phyloP scores from a whole-genome alignment of 2,113 vertebrate genomes.

The Cygnus buccinator region DNA sequence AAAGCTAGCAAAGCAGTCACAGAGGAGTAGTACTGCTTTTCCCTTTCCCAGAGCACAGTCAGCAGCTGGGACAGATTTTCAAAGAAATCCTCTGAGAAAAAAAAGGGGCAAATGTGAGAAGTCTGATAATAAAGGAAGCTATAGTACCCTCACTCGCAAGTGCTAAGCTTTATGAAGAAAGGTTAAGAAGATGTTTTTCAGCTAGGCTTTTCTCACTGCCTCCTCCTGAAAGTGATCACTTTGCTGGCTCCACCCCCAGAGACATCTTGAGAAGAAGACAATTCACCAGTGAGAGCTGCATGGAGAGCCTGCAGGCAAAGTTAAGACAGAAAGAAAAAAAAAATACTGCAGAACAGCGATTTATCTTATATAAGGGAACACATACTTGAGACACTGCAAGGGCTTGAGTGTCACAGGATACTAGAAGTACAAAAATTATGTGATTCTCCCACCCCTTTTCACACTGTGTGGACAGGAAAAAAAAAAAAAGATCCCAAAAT shows the following conservation, averaged over 20 bases:
- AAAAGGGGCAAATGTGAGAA: neutral
- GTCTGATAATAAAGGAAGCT: neutral
- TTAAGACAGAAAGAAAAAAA: neutral
- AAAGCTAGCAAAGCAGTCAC: neutral
- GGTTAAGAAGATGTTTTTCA: conserved; percentile 26
- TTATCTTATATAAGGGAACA: neutral
- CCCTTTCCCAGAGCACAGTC: neutral
- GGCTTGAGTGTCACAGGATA: neutral
- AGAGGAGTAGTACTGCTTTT: neutral
- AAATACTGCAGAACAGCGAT: neutral
- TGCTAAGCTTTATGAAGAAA: neutral
- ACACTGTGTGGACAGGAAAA: neutral
- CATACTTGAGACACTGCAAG: neutral
- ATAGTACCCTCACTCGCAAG: neutral
- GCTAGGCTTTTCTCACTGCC: neutral
- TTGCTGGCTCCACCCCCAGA: conserved; percentile 8
- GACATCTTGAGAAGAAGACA: neutral
- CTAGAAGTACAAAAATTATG: neutral
- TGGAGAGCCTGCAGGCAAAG: neutral
- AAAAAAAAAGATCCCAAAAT: neutral
- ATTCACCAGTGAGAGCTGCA: neutral
- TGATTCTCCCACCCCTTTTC: neutral
- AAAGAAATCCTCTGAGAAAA: neutral
- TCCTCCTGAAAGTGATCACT: neutral
- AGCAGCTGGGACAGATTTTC: neutral